phyloP scores from a whole-genome alignment of 2,113 vertebrate genomes.

The Bambusicola thoracicus region DNA sequence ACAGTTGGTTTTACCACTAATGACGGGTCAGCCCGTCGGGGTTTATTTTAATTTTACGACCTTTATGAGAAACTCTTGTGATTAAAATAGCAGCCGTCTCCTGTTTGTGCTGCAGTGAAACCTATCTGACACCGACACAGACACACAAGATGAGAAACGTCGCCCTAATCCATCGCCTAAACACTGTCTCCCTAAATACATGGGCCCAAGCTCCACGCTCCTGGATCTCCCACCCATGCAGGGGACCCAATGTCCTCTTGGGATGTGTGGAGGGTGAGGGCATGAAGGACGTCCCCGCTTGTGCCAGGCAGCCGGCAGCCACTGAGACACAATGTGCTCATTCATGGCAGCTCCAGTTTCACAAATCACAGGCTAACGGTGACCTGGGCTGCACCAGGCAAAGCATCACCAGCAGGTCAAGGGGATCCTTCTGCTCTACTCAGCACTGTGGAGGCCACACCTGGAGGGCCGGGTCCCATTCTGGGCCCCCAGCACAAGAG shows the following conservation, averaged over 20 bases:
- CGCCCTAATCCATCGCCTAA: background rate
- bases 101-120: background rate
- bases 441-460: background rate
- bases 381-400: background rate
- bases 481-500: background rate
- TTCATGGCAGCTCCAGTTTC: background rate
- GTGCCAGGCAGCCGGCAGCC: background rate
- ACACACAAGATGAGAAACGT: background rate
- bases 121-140: background rate
- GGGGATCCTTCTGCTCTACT: background rate
- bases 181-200: background rate
- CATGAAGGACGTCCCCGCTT: background rate
- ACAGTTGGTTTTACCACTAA: slow-evolving; percentile 52
- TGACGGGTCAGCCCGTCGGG: slow-evolving; percentile 29
- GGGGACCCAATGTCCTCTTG: background rate
- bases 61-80: slow-evolving; percentile 47
- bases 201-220: background rate
- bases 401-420: background rate
- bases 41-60: slow-evolving; percentile 63
- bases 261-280: background rate
- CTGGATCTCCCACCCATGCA: background rate
- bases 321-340: background rate
- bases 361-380: background rate
- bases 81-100: slow-evolving; percentile 57
- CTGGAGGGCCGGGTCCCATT: background rate